These are phyloP conservation scores for Cephus runcator DNA, from an alignment of 2,888 invertebrate species.

Conservation along the genomic window DNA sequence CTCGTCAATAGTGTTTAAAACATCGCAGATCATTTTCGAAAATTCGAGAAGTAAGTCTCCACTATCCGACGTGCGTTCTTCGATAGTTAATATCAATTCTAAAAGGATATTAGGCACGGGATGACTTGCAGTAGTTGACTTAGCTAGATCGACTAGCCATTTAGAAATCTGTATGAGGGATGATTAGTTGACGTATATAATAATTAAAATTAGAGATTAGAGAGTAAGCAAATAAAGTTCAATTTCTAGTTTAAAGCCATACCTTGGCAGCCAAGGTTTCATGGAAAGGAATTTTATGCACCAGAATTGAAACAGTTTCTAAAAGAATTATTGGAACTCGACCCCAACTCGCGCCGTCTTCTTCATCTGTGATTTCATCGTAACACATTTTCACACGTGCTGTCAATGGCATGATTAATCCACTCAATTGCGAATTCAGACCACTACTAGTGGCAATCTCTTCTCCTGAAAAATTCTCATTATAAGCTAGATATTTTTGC, in stretches of 20 bases:
- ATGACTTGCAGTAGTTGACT: conserved; percentile 20
- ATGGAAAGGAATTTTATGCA: conserved; percentile 46
- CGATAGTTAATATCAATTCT: conserved; percentile 49
- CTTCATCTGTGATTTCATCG: conserved; percentile 31
- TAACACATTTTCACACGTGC: conserved; percentile 35
- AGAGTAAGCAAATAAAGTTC: background rate
- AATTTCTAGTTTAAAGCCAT: background rate
- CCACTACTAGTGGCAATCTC: conserved; percentile 12
- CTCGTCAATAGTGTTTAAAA: conserved; percentile 65
- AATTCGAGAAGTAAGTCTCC: conserved; percentile 61
- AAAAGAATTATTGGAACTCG: conserved; percentile 48
- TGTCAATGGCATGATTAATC: conserved; percentile 41
- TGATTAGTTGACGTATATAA: background rate
- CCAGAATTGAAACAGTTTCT: conserved; percentile 48
- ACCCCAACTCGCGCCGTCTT: conserved; percentile 23
- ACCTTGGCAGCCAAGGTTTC: conserved; percentile 12
- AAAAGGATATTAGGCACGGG: conserved; percentile 40
- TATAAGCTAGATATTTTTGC: background rate
- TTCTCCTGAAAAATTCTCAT: background rate
- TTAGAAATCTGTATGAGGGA: conserved; percentile 35
- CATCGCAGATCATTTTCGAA: conserved; percentile 62
- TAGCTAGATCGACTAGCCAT: conserved; percentile 40
- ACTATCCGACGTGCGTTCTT: conserved; percentile 45
- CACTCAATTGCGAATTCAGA: conserved; percentile 39
- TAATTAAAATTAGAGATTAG: background rate